Evolutionary conservation across 2,888 invertebrate species (phyloP).

Genomic region (Cerceris rybyensis): DNA sequence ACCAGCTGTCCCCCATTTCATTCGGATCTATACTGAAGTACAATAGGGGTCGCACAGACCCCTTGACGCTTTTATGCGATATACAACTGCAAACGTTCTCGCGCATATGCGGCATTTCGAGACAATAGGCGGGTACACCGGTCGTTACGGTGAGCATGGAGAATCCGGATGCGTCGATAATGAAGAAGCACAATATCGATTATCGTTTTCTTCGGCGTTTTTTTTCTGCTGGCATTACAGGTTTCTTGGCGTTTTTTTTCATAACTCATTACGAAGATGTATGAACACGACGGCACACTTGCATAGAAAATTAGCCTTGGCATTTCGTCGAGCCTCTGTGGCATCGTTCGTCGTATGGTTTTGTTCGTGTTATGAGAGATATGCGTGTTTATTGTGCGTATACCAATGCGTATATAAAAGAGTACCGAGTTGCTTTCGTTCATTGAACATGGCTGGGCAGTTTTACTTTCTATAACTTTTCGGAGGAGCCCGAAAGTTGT

Average conservation of each 20-base stretch:
- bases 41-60: constrained; percentile 70
- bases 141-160: constrained; percentile 20
- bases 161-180: constrained; percentile 34
- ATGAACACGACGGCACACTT: constrained; percentile 5
- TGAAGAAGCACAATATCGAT: constrained; percentile 7
- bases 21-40: constrained; percentile 40
- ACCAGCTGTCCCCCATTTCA: constrained; percentile 73
- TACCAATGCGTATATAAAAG: constrained; percentile 21
- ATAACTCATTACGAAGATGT: constrained; percentile 4
- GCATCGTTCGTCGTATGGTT: constrained; percentile 13
- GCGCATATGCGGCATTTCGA: constrained; percentile 23
- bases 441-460: not conserved
- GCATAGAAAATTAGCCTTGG: constrained; percentile 26
- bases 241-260: not conserved
- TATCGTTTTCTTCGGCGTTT: constrained; percentile 3
- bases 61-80: constrained; percentile 45
- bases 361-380: not conserved
- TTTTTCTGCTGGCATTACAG: not conserved
- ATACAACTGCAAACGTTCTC: constrained; percentile 37
- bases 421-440: constrained; percentile 17
- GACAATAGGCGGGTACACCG: constrained; percentile 36
- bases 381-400: not conserved
- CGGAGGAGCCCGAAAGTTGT: not conserved
- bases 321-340: constrained; percentile 16
- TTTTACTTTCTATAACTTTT: constrained; percentile 13